Conservation (phyloP, 2,888 invertebrate genomes). For the Chloroclysta siterata region DNA sequence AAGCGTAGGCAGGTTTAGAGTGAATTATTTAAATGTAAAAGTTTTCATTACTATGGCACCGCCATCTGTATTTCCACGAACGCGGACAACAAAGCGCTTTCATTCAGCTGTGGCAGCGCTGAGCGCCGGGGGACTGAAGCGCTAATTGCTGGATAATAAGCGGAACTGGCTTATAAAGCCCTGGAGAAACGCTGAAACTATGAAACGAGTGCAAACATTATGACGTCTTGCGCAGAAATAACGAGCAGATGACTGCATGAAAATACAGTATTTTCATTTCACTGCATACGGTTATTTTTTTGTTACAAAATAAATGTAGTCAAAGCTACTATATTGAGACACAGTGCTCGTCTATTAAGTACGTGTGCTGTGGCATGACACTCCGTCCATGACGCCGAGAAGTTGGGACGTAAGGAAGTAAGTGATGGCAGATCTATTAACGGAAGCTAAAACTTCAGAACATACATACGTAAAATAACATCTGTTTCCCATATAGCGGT, state of each 20-base stretch:
- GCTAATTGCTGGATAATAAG: conserved; percentile 56
- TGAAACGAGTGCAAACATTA: conserved; percentile 35
- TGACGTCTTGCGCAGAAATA: conserved; percentile 32
- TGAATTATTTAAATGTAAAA: conserved; percentile 5
- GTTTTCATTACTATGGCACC: conserved; percentile 6
- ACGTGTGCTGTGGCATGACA: too few species aligned
- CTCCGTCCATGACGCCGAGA: too few species aligned
- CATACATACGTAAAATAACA: too few species aligned
- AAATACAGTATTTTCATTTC: not conserved
- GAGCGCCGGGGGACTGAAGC: conserved; percentile 45
- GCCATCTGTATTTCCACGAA: conserved; percentile 15
- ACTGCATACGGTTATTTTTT: not conserved
- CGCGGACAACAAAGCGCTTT: conserved; percentile 43
- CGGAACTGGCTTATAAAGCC: conserved; percentile 44
- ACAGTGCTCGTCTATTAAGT: too few species aligned
- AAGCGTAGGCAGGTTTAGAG: not conserved
- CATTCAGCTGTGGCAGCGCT: conserved; percentile 46
- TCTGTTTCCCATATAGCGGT: too few species aligned
- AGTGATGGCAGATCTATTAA: too few species aligned
- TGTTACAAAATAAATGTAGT: too few species aligned
- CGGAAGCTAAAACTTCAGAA: too few species aligned
- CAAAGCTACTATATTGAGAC: too few species aligned
- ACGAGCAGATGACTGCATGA: conserved; percentile 16
- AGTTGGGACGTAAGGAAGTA: too few species aligned
- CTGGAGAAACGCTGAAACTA: conserved; percentile 38